These are phyloP conservation scores for Heterochromis multidens DNA, from an alignment of 2,113 vertebrate genomes.

Conservation along the genomic window DNA sequence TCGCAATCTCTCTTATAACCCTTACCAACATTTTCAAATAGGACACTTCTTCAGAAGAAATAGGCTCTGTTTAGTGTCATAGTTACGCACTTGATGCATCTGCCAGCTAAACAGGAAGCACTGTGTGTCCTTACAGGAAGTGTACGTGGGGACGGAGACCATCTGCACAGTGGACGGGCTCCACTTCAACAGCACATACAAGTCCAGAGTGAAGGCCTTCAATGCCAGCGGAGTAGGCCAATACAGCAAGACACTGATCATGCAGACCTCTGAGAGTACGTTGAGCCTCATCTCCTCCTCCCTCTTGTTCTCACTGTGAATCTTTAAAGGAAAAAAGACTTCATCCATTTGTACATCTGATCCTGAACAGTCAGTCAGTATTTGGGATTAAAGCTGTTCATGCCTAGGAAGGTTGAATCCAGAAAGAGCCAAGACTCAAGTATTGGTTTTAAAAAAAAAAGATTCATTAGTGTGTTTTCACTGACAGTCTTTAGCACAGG, in stretches of 20 bases:
- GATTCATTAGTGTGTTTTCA: background rate
- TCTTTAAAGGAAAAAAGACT: background rate
- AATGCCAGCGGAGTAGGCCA: conserved; percentile 93
- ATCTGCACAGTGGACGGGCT: conserved; percentile 99
- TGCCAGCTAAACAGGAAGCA: conserved; percentile 5
- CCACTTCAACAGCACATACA: conserved; percentile 98
- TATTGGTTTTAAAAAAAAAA: background rate
- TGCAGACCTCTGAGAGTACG: conserved; percentile 97
- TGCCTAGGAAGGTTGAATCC: background rate
- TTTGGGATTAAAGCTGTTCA: background rate
- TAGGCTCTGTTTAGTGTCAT: background rate
- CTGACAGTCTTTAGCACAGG: background rate
- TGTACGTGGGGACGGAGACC: conserved; percentile 96
- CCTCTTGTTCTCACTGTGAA: background rate
- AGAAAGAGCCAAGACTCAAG: background rate
- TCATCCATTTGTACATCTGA: background rate
- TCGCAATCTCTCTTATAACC: conserved; percentile 7
- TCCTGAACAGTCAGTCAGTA: background rate
- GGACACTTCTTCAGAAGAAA: background rate
- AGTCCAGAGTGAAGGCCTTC: conserved; percentile 93
- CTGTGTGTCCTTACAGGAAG: conserved; percentile 80
- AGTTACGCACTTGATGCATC: background rate
- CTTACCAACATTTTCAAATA: background rate
- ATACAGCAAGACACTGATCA: conserved; percentile 97
- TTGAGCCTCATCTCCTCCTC: background rate